Percentiles rank a stretch among this genome's conserved stretches.
Conservation (phyloP, 2,113 vertebrate species). For the Labrus mixtus region DNA sequence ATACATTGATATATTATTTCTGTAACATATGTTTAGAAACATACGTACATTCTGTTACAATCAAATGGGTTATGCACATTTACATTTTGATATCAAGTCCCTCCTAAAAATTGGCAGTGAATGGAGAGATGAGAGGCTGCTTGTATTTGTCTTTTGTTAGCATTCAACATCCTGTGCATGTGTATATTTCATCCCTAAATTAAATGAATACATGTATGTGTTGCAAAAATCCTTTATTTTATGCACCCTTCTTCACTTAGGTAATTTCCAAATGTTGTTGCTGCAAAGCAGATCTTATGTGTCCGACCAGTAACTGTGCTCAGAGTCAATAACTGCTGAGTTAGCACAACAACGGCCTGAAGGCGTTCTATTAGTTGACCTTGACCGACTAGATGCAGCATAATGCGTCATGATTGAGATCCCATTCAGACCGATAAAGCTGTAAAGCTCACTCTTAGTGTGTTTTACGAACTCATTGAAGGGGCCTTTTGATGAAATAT, state of each 20-base stretch:
- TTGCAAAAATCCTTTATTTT: background rate
- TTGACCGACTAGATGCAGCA: slow-evolving; percentile 1
- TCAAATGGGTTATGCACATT: background rate
- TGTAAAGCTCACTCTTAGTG: background rate
- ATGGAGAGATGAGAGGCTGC: slow-evolving; percentile 72
- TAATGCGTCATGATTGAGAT: background rate
- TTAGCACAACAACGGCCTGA: background rate
- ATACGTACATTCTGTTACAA: background rate
- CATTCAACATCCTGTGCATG: slow-evolving; percentile 43
- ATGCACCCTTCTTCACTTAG: slow-evolving; percentile 18
- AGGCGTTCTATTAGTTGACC: background rate
- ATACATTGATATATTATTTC: slow-evolving; percentile 11
- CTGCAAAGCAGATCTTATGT: background rate
- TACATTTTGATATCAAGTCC: background rate
- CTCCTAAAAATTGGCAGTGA: slow-evolving; percentile 68
- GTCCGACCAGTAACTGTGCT: background rate
- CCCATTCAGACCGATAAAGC: background rate
- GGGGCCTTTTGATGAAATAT: background rate
- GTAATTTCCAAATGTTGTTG: background rate
- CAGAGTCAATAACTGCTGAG: background rate
- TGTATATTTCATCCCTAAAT: background rate
- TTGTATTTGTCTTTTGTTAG: slow-evolving; percentile 51
- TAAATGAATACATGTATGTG: background rate
- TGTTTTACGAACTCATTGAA: background rate
- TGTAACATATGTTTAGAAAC: background rate